phyloP scores from a whole-genome alignment of 2,797 vertebrate species.

The Phoeniculus purpureus region DNA sequence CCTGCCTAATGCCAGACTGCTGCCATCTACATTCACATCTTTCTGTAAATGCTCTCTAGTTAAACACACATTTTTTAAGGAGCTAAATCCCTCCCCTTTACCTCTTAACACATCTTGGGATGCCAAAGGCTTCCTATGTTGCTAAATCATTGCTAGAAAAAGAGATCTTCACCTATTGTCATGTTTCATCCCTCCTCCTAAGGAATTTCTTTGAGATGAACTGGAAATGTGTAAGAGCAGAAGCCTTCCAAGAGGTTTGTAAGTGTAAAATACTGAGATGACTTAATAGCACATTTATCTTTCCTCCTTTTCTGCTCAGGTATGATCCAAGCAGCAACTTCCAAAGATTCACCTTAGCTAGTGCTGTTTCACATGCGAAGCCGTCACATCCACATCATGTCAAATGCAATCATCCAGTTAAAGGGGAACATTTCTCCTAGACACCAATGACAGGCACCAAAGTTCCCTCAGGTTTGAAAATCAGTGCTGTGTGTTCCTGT shows the following conservation, averaged over 20 bases:
- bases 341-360: not conserved
- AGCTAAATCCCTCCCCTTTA: not conserved
- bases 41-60: not conserved
- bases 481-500: not conserved
- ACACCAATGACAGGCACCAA: rapidly evolving
- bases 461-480: not conserved
- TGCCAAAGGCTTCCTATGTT: not conserved
- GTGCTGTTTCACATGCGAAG: not conserved
- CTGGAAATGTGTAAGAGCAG: not conserved
- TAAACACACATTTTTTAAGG: not conserved
- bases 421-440: not conserved
- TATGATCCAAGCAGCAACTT: not conserved
- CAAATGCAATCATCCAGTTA: not conserved
- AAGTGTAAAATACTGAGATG: not conserved
- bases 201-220: not conserved
- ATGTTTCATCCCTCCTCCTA: not conserved
- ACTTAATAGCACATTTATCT: not conserved
- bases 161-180: not conserved
- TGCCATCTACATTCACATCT: rapidly evolving
- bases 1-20: not conserved
- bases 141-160: not conserved
- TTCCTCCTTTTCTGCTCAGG: not conserved
- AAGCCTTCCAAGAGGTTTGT: not conserved
- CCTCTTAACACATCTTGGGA: not conserved
- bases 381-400: not conserved